Conservation (phyloP, 2,797 vertebrate species). For the Picus viridis region DNA sequence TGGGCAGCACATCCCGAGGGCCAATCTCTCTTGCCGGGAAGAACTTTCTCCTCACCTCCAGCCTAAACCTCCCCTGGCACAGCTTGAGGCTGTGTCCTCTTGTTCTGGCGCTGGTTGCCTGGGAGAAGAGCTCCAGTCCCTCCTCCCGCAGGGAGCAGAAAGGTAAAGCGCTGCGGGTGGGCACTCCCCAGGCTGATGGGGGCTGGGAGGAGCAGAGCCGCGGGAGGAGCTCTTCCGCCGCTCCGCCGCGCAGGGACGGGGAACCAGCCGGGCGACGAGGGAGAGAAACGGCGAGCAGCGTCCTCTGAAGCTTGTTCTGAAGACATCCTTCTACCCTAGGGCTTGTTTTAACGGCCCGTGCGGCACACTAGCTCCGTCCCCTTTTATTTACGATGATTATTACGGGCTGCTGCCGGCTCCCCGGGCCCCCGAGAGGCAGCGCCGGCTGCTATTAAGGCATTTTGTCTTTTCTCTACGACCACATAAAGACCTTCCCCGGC, state of each 20-base stretch:
- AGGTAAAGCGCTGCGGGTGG: no score
- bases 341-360: slow-evolving; percentile 33
- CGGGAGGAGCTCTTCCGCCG: slow-evolving; percentile 18
- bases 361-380: slow-evolving; percentile 28
- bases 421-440: slow-evolving; percentile 34
- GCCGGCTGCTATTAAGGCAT: slow-evolving; percentile 62
- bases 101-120: no score
- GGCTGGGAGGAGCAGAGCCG: neutral
- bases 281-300: slow-evolving; percentile 23
- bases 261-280: slow-evolving; percentile 56
- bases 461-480: slow-evolving; percentile 66
- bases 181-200: no score
- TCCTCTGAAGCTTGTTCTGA: slow-evolving; percentile 59
- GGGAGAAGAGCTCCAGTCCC: no score
- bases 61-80: no score
- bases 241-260: slow-evolving; percentile 23
- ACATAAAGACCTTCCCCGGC: slow-evolving; percentile 46
- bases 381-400: slow-evolving; percentile 65
- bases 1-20: no score
- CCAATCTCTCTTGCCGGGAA: no score
- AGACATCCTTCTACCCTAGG: slow-evolving; percentile 51
- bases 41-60: no score
- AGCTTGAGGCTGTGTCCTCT: no score
- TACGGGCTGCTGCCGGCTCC: slow-evolving; percentile 51
- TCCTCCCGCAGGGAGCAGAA: no score